These are phyloP conservation scores for Ypsolopha sequella DNA, from an alignment of 2,888 invertebrate genomes.

Conservation along the genomic window DNA sequence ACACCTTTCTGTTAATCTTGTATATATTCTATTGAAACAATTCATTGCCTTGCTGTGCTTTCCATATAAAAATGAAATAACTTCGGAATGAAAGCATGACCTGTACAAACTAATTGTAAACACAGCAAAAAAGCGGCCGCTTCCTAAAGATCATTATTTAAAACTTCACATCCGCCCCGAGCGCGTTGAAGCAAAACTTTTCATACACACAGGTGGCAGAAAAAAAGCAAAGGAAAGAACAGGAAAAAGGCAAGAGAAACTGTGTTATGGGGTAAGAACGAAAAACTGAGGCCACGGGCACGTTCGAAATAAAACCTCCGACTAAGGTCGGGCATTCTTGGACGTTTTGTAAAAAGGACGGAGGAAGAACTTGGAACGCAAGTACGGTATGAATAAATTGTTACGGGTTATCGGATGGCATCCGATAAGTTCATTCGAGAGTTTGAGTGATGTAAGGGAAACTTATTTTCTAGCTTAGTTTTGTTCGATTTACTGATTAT, in stretches of 20 bases:
- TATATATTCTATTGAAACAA: too few relatives aligned
- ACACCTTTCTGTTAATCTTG: too few relatives aligned
- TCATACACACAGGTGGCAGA: constrained; percentile 33
- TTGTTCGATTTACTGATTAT: too few relatives aligned
- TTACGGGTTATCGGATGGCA: background rate
- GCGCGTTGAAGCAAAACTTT: constrained; percentile 20
- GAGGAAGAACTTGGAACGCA: background rate
- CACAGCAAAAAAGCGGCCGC: too few relatives aligned
- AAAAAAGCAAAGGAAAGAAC: constrained; percentile 23
- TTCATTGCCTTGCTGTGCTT: too few relatives aligned
- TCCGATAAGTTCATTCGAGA: background rate
- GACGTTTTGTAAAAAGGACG: constrained; percentile 3
- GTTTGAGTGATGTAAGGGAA: background rate
- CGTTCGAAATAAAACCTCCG: constrained; percentile 61
- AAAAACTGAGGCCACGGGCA: constrained; percentile 49
- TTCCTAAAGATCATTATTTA: too few relatives aligned
- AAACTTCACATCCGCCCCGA: too few relatives aligned
- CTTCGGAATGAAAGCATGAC: too few relatives aligned
- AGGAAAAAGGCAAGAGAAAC: constrained; percentile 38
- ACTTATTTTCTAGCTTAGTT: too few relatives aligned
- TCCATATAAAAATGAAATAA: too few relatives aligned
- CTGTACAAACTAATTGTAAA: too few relatives aligned
- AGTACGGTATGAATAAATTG: constrained; percentile 2
- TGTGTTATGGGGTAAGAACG: constrained; percentile 68
- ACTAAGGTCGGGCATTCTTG: constrained; percentile 42